phyloP scores from a whole-genome alignment of 2,113 vertebrate species.

The Ciconia boyciana region DNA sequence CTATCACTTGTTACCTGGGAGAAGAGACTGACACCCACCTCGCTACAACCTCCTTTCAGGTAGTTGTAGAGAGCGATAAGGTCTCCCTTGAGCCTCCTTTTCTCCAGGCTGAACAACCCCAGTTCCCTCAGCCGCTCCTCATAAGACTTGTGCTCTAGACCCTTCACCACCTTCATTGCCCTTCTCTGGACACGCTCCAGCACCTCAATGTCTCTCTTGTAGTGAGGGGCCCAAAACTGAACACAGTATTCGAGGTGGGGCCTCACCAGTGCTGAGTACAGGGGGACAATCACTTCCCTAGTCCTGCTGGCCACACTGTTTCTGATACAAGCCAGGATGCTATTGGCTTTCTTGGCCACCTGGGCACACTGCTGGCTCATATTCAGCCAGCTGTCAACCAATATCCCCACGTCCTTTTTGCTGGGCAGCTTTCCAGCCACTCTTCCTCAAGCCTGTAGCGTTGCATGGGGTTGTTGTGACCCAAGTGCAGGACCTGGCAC shows the following conservation, averaged over 20 bases:
- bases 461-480: background rate
- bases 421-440: background rate
- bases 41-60: background rate
- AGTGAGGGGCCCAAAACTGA: background rate
- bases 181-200: background rate
- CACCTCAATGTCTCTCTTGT: background rate
- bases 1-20: background rate
- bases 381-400: accelerated
- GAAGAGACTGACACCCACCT: background rate
- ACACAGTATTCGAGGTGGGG: accelerated
- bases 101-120: background rate
- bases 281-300: accelerated
- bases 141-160: background rate
- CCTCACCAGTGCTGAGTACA: background rate
- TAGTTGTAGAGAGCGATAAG: background rate
- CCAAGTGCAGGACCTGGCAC: background rate
- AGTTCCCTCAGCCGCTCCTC: background rate
- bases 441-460: background rate
- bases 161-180: background rate
- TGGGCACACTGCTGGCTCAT: background rate
- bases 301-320: background rate
- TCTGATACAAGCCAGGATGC: too few relatives aligned
- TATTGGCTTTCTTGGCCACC: background rate
- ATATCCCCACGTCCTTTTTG: background rate
- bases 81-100: background rate